A percentile compares a stretch with the other conserved stretches of the same genome.
Evolutionary conservation across 2,888 invertebrate species (phyloP).

Genomic region (Dryocosmus kuriphilus): DNA sequence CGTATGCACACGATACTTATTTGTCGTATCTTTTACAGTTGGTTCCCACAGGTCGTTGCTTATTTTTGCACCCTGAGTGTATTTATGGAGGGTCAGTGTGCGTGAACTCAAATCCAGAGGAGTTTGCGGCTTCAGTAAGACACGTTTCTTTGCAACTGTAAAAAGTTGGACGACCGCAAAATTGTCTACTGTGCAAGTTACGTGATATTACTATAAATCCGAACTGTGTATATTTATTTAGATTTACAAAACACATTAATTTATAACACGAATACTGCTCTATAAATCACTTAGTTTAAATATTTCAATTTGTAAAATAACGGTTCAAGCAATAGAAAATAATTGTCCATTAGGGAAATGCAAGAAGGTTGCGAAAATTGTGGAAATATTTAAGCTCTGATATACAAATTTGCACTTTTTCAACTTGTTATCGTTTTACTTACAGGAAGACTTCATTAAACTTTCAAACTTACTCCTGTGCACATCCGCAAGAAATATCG

Average conservation of each 20-base stretch:
- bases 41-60: not conserved
- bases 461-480: not conserved
- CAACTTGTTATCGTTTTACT: not conserved
- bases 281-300: not conserved
- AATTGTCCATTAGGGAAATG: not conserved
- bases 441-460: not conserved
- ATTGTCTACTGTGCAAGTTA: slow-evolving; percentile 5
- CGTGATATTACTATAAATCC: not conserved
- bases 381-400: not conserved
- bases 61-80: slow-evolving; percentile 4
- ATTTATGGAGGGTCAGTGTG: slow-evolving; percentile 27
- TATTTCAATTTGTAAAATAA: not conserved
- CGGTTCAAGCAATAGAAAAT: not conserved
- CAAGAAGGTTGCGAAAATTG: not conserved
- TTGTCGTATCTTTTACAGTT: slow-evolving; percentile 18
- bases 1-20: slow-evolving; percentile 5
- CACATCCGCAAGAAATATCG: too few species aligned
- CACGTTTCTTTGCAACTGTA: slow-evolving; percentile 4
- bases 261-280: too few species aligned
- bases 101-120: not conserved
- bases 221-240: not conserved
- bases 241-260: not conserved
- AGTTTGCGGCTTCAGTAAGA: slow-evolving; percentile 24
- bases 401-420: not conserved
- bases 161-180: slow-evolving; percentile 27